Base-by-base conservation (phyloP, 2,797 vertebrate species). In the Schizothorax lantsangensis region DNA sequence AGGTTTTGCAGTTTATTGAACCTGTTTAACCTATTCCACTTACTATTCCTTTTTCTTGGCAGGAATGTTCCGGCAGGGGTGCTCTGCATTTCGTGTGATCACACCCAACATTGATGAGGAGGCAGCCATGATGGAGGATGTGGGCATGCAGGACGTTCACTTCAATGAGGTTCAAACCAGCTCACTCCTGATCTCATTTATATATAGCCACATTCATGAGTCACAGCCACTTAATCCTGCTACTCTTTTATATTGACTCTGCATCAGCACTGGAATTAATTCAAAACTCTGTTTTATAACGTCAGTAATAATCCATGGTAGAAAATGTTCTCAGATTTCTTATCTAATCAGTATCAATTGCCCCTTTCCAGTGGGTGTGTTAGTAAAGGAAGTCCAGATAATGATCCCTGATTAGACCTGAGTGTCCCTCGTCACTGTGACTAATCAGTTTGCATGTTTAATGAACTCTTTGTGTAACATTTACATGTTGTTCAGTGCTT, bases 81-180 rank as follows among this genome's bases (percentile, higher is more conserved):
- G 98, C 91, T 95, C 95, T 1, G 96, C 98, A 2, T 99, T 99
- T 91, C 95, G 97, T 78, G 97, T 99, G 72, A 95, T 99, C 57
- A 99, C 98, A 33, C 98, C 98, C 3, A 99, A 99, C 92, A 97
- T 98, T n/a, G 98, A 99, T 10, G 98, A 99, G 92, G 98, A 99
- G 88, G 98, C 96, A 17, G 97, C 98, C 19, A 99, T 99, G 98
- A 99, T 99, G 97, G 98, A 99, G 92, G 98, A 99, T n/a, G 97
- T 98, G 1, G 98, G 98, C 77, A 99, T 99, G 98, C 97, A 99
- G 92, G 98, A 99, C 15, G 98, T 99, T 88, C 98, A 99, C 85
- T 99, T 99, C 92, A 99, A 98, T 26, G 98, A 99, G 94, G 98
- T 99, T 4, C 83, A 84, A 62, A 71, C 6, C 14, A 40, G 23